Base-by-base conservation (phyloP, 1,140 invertebrate genomes). In the Rhopalosiphum maidis region DNA sequence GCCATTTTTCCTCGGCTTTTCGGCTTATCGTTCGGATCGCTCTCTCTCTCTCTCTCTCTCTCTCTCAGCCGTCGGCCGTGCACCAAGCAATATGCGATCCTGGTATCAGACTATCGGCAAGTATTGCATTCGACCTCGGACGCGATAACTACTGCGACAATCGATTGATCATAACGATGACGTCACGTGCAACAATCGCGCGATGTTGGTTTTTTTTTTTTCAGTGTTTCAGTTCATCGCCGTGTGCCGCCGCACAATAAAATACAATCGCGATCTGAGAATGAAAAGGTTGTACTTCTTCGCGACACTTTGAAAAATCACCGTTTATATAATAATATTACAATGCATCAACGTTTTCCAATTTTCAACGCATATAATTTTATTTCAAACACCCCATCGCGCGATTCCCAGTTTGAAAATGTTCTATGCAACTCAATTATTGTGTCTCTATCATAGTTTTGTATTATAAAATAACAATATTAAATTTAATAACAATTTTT, bases 61-160 rank as follows among this genome's bases (percentile, higher is more conserved):
- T 55, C 23, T 77, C 68, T 0, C 0, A 1, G 23, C 83, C 0
- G 41, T 85, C 41, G 48, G 22, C 43, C 41, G 41, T 11, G 41
- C 11, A 0, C 11, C 18, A 2, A 37, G 35, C 35, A 7, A 9
- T 30, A 54, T 88, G 87, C 48, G 87, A 35, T 88, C 87, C 87
- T 88, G 87, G 87, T 88, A 88, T 48, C 46, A 18, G n/a, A 88
- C 46, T 88, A 88, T 88, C 87, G 87, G 8, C 87, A 88, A 88
- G 46, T 22, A 51, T 88, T 88, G 86, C 30, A 35, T 51, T 88
- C 48, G 87, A 35, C 46, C n/a, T 35, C 86, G 30, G 82, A 7
- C 46, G 30, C 87, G 86, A 87, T 87, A 46, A 48, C 46, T 25
- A n/a, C n/a, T 8, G 15, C 30, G 86, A 41, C 86, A 88, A 88